phyloP scores from a whole-genome alignment of 1,140 invertebrate genomes.

The Aphis craccivora region DNA sequence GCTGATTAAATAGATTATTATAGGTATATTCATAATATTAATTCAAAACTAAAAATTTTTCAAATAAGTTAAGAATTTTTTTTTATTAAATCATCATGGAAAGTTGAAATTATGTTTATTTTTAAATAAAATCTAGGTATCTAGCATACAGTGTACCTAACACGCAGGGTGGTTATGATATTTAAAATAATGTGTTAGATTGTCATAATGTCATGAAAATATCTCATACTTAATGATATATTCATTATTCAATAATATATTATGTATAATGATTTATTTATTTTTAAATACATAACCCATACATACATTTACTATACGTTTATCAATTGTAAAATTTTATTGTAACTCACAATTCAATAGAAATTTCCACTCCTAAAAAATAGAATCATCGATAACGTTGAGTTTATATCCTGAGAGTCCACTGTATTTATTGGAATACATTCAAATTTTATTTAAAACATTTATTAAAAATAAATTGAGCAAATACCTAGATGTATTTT shows the following conservation, averaged over 20 bases:
- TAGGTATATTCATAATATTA: not conserved
- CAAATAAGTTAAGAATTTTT: too few species aligned
- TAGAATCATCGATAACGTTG: not conserved
- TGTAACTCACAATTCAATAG: not conserved
- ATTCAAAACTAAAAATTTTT: not conserved
- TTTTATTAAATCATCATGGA: not conserved
- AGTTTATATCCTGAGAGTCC: not conserved
- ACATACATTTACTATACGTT: not conserved
- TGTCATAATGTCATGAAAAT: not conserved
- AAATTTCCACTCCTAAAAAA: not conserved
- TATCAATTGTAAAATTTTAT: not conserved
- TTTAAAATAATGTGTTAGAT: not conserved
- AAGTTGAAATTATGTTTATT: not conserved
- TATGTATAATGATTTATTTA: too few species aligned
- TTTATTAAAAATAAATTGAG: not conserved
- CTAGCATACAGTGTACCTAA: not conserved
- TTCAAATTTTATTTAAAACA: not conserved
- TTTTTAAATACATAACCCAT: not conserved
- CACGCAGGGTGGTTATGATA: not conserved
- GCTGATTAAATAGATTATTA: not conserved
- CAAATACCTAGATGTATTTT: not conserved
- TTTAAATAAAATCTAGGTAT: too few species aligned
- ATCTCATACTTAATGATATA: too few species aligned
- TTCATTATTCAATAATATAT: too few species aligned
- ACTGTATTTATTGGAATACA: not conserved